These are phyloP conservation scores for Fundulus diaphanus DNA, from an alignment of 2,797 vertebrate species.

Conservation along the genomic window DNA sequence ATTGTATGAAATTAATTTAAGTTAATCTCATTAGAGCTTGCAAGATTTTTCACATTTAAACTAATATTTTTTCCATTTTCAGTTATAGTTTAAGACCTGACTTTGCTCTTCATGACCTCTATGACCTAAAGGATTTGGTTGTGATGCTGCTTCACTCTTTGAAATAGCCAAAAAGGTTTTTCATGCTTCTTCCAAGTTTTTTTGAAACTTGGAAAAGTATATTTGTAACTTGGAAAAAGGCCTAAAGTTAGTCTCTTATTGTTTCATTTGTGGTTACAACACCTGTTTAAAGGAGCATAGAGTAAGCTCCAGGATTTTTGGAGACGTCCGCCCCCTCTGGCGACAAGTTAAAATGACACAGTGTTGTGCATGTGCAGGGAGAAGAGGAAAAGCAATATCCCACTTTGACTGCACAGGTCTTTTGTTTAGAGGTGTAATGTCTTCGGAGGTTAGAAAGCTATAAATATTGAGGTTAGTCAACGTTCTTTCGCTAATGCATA, in stretches of 20 bases:
- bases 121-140: not conserved
- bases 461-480: too few species aligned
- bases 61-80: not conserved
- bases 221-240: not conserved
- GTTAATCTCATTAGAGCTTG: not conserved
- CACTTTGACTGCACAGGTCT: too few species aligned
- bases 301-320: too few species aligned
- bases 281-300: not conserved
- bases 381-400: too few species aligned
- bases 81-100: not conserved
- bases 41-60: not conserved
- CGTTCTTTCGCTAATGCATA: too few species aligned
- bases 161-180: not conserved
- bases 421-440: too few species aligned
- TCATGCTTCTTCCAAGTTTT: not conserved
- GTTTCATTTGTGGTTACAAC: too few species aligned
- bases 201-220: not conserved
- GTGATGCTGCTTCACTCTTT: not conserved
- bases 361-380: too few species aligned
- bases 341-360: too few species aligned
- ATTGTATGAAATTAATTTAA: not conserved
- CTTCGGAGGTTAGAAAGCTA: too few species aligned
- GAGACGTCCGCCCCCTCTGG: too few species aligned
- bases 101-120: not conserved
- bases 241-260: not conserved